Conservation (phyloP, 2,797 vertebrate genomes). For the Gambusia yucatana region DNA sequence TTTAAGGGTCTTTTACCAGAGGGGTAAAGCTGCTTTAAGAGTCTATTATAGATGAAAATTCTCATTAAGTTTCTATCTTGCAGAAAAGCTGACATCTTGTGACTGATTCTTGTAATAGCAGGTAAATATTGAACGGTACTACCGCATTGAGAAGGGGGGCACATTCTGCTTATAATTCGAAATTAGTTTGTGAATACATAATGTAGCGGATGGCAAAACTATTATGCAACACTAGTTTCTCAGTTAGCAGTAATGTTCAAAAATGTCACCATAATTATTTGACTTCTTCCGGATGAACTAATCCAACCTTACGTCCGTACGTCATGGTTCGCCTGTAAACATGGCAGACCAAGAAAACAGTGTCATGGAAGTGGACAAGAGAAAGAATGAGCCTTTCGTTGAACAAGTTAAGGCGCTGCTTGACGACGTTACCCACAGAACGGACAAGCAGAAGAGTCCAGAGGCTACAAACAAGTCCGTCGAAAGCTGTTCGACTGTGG, state of each 20-base stretch:
- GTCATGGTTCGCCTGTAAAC: constrained; percentile 57
- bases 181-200: rapidly evolving
- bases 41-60: background rate
- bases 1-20: background rate
- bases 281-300: background rate
- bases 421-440: constrained; percentile 3
- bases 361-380: constrained; percentile 64
- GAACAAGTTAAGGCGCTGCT: constrained; percentile 20
- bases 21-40: background rate
- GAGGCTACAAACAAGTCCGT: constrained; percentile 9
- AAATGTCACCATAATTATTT: too few relatives aligned
- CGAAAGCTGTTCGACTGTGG: constrained; percentile 64
- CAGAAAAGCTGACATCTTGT: constrained; percentile 20
- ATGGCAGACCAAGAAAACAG: constrained; percentile 80
- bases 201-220: too few relatives aligned
- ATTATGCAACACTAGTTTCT: background rate
- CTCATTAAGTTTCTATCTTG: background rate
- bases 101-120: constrained; percentile 10
- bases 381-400: constrained; percentile 38
- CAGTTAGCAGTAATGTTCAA: too few relatives aligned
- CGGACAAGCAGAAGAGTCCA: background rate
- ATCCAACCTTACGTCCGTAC: constrained; percentile 3
- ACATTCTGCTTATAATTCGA: background rate
- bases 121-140: constrained; percentile 25
- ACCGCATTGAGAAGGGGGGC: background rate